These are phyloP conservation scores for Ceratina calcarata DNA, from an alignment of 1,140 invertebrate species.

Conservation along the genomic window DNA sequence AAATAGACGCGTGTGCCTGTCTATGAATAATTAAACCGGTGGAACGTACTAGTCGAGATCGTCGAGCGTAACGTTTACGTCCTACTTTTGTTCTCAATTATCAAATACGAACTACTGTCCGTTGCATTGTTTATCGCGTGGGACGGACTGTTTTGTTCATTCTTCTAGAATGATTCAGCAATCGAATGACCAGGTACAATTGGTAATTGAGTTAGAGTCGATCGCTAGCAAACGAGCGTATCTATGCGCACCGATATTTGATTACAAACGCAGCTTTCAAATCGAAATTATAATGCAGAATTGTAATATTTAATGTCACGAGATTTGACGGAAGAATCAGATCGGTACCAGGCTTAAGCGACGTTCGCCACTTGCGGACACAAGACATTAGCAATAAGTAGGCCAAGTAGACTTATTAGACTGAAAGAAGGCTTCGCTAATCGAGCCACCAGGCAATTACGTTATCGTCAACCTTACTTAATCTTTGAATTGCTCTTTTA, in stretches of 20 bases:
- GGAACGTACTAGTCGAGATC: constrained; percentile 17
- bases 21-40: constrained; percentile 51
- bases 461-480: constrained; percentile 44
- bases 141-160: constrained; percentile 8
- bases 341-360: constrained; percentile 26
- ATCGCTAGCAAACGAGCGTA: neutral
- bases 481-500: constrained; percentile 34
- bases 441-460: constrained; percentile 42
- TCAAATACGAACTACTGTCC: constrained; percentile 20
- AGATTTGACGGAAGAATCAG: constrained; percentile 9
- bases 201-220: neutral
- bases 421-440: constrained; percentile 55
- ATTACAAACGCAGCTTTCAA: no score
- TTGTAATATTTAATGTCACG: neutral
- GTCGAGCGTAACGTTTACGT: constrained; percentile 52
- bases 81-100: constrained; percentile 57
- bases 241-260: neutral
- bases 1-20: constrained; percentile 15
- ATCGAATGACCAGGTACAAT: neutral
- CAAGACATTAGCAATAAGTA: constrained; percentile 61
- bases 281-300: neutral
- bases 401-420: constrained; percentile 57
- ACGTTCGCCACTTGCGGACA: constrained; percentile 45
- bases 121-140: constrained; percentile 11
- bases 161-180: neutral